Evolutionary conservation across 2,888 invertebrate genomes (phyloP), one percentile per base, ranked within the genome.

Genomic region (Alitta virens): DNA sequence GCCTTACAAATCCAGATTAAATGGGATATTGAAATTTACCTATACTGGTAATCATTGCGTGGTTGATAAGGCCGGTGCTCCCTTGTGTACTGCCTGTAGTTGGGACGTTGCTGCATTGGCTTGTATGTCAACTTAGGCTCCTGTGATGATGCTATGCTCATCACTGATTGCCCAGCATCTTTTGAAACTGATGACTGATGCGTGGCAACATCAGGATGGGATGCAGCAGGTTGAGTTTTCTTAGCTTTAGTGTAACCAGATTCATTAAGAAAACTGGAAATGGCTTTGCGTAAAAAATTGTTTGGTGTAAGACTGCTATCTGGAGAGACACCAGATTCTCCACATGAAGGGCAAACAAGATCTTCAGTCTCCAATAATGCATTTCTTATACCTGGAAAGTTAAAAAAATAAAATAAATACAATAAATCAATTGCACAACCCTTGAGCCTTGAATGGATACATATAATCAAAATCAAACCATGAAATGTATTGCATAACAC

Each of bases 331-430:
- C 93, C 94, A 74, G 91, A 91, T 79, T 95, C 94, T 63, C 91
- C 89, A 79, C 97, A 97, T 74, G 92, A 91, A 0, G 96, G 96
- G 82, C 97, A 97, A 79, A 94, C 92, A 74, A 94, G 94, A 66
- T 95, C 94, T 75, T 96, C 95, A 0, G 94, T 92, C 78, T 96
- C 95, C 61, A 97, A 80, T 54, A 97, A 84, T 52, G 90, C 89
- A 65, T 90, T 90, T 68, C 96, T 87, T 63, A 96, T 91, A 84
- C 93, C 93, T 93, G 75, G 2, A 78, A 71, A 60, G 71, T n/a
- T n/a, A n/a, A n/a, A n/a, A n/a, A n/a, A n/a, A n/a, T n/a, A n/a
- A n/a, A n/a, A n/a, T n/a, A n/a, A n/a, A n/a, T n/a, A n/a, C n/a
- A n/a, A n/a, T n/a, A n/a, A n/a, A n/a, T n/a, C n/a, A n/a, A n/a